phyloP scores from a whole-genome alignment of 2,888 invertebrate genomes.

The Amblyjoppa fuscipennis region DNA sequence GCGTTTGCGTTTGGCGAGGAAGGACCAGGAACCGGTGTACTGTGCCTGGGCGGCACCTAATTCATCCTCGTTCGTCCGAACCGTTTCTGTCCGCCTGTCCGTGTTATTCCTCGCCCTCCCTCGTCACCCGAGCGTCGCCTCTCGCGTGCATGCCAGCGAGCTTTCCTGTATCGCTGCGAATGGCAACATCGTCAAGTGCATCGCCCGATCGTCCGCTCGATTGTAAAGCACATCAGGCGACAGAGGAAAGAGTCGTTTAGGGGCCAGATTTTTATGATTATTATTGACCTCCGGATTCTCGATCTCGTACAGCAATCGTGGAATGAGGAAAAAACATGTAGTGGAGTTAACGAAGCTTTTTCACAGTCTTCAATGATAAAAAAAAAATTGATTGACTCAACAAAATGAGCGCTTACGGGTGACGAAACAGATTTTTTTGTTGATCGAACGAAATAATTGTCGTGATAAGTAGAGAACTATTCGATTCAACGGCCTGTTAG shows the following conservation, averaged over 20 bases:
- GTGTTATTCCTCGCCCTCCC: constrained; percentile 44
- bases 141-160: constrained; percentile 35
- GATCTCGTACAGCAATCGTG: not conserved
- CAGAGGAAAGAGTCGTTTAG: not conserved
- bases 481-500: too few relatives aligned
- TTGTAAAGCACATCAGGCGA: not conserved
- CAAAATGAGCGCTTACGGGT: too few relatives aligned
- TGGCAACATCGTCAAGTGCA: constrained; percentile 39
- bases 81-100: constrained; percentile 63
- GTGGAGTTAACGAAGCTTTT: too few relatives aligned
- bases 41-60: constrained; percentile 74
- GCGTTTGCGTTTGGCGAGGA: constrained; percentile 70
- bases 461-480: too few relatives aligned
- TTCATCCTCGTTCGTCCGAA: constrained; percentile 72
- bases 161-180: constrained; percentile 47
- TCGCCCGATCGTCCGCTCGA: not conserved
- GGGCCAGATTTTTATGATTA: not conserved
- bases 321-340: too few relatives aligned
- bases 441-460: too few relatives aligned
- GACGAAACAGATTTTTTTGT: too few relatives aligned
- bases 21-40: constrained; percentile 65
- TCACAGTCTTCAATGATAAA: too few relatives aligned
- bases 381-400: too few relatives aligned
- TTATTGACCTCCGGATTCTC: not conserved
- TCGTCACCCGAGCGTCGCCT: constrained; percentile 21